Percentiles rank a stretch among this genome's conserved stretches.
These are phyloP conservation scores for Zygogramma bicolorata DNA, from an alignment of 2,888 invertebrate genomes.

Conservation along the genomic window DNA sequence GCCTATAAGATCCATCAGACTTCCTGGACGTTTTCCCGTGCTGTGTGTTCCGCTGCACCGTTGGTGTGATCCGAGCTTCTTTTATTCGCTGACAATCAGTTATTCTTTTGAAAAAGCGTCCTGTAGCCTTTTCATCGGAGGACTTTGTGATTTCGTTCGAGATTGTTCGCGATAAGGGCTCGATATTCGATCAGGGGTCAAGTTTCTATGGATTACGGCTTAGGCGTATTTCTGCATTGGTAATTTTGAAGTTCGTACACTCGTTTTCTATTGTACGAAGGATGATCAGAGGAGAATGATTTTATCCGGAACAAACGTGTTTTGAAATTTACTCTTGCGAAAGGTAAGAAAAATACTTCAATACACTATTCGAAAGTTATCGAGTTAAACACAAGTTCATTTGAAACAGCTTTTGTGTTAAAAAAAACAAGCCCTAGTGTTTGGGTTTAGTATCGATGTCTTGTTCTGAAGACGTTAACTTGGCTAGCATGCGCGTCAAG, in stretches of 20 bases:
- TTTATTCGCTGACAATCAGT: constrained; percentile 64
- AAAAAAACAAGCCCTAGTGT: no score
- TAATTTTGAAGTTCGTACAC: not conserved
- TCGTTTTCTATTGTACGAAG: not conserved
- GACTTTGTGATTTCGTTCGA: constrained; percentile 62
- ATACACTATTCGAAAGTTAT: no score
- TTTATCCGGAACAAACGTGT: no score
- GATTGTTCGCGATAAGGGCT: constrained; percentile 59
- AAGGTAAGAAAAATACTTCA: no score
- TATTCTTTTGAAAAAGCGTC: constrained; percentile 64
- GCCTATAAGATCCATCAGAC: not conserved
- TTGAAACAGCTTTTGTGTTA: no score
- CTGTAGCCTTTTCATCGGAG: constrained; percentile 63
- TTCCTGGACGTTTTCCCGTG: not conserved
- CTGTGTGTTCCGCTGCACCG: constrained; percentile 40
- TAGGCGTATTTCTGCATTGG: constrained; percentile 10
- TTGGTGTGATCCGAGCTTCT: constrained; percentile 24
- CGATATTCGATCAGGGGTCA: constrained; percentile 61
- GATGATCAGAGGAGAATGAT: no score
- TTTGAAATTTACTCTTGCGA: no score
- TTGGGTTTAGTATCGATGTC: no score
- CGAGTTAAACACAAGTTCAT: no score
- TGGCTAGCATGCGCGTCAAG: no score
- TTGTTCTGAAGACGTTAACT: no score
- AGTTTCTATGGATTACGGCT: constrained; percentile 52